These are phyloP conservation scores for Calliopsis andreniformis DNA, from an alignment of 1,140 invertebrate species.

Conservation along the genomic window DNA sequence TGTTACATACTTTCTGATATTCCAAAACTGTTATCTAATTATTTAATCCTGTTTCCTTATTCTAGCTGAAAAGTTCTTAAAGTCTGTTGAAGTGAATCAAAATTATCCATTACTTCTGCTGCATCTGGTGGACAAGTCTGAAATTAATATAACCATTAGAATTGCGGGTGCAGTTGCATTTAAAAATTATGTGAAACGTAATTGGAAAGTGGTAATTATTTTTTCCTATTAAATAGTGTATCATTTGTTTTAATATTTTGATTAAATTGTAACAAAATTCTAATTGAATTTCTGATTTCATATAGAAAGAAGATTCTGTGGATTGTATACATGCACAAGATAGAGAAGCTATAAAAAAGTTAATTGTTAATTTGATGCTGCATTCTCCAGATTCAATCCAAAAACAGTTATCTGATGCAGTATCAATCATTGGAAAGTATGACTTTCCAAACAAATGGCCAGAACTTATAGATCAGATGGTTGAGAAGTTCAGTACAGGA, in stretches of 20 bases:
- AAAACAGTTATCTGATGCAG: conserved; percentile 96
- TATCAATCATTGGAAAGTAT: conserved; percentile 95
- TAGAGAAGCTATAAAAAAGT: conserved; percentile 89
- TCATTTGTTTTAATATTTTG: conserved; percentile 11
- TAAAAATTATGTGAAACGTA: conserved; percentile 98
- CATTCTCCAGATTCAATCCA: conserved; percentile 94
- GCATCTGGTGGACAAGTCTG: conserved; percentile 90
- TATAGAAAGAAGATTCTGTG: conserved; percentile 88
- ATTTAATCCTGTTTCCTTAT: conserved; percentile 62
- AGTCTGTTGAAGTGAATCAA: conserved; percentile 93
- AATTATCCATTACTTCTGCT: conserved; percentile 95
- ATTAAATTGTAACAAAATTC: conserved; percentile 18
- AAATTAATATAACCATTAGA: conserved; percentile 90
- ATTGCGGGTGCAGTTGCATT: conserved; percentile 95
- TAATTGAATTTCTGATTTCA: neutral
- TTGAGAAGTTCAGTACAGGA: conserved; percentile 93
- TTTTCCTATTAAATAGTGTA: conserved; percentile 2
- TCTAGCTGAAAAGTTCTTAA: conserved; percentile 96
- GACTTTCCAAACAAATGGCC: conserved; percentile 98
- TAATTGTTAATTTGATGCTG: conserved; percentile 96
- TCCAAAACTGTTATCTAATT: neutral
- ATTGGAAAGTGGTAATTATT: conserved; percentile 93
- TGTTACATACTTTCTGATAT: neutral
- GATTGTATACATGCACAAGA: conserved; percentile 92
- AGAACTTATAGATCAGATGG: conserved; percentile 93